Evolutionary conservation across 2,797 vertebrate genomes (phyloP), one percentile per base, ranked within the genome.

Genomic region (Darevskia mixta): DNA sequence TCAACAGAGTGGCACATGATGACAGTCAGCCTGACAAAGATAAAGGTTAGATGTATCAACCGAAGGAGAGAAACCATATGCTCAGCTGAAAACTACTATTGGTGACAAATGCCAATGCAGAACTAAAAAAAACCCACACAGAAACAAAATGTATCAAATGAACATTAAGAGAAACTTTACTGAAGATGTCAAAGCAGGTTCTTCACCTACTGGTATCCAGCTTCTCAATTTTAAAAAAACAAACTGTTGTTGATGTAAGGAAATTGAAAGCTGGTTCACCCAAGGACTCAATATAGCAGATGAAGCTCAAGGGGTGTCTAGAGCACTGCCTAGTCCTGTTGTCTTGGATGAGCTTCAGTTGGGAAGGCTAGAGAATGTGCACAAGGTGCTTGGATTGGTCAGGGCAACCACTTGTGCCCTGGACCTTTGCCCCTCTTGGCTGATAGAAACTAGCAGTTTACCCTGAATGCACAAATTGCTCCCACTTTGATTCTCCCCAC

Each of bases 1-100:
- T 87, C 86, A 87, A 87, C 86, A 75, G 35, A 82, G 29, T 38
- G 38, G 29, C 45, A 66, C 55, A 66, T 32, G 38, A 87, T 87
- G 55, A 32, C 55, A 82, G 69, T 75, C 69, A 82, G 86, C 55
- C 55, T 76, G 79, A 45, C 79, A 82, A 72, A 82, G 55, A 75
- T 75, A 82, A 82, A 87, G n/a, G 79, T 43, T n/a, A 49, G 13
- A 13, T 55, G 49, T 35, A 87, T 64, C 55, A 45, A 6, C 55
- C 86, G 45, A 64, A 75, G 38, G 27, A 82, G 71, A 43, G 58
- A 82, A 82, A 49, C 38, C 35, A 73, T 66, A 66, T 64, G 13
- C 55, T 82, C 58, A 25, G 25, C 35, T 81, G 49, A 86, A 80
- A 75, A 81, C 55, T 25, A 27, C 38, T 64, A 8, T 17, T 55